Conservation (phyloP, 2,797 vertebrate species). For the Myotis planiceps region DNA sequence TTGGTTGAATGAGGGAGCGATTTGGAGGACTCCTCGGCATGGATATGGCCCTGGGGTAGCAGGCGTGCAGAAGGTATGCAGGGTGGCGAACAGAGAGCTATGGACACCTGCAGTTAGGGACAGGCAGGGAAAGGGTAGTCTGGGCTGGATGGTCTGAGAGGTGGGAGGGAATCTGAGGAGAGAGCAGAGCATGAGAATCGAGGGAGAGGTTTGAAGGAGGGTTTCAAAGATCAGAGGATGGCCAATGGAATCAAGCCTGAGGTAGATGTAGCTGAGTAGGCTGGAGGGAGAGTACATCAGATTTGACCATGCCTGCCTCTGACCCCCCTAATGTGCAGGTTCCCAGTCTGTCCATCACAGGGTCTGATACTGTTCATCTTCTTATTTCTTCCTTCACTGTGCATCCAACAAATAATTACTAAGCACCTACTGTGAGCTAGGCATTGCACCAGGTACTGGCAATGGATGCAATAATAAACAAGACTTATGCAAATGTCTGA, state of each 20-base stretch:
- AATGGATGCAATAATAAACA: not conserved
- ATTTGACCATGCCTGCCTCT: accelerated
- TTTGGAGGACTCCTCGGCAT: not conserved
- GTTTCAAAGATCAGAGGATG: not conserved
- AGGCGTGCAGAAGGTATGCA: not conserved
- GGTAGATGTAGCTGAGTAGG: accelerated
- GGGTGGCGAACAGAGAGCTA: not conserved
- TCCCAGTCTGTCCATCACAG: not conserved
- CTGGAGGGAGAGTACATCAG: not conserved
- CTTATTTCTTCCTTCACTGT: not conserved
- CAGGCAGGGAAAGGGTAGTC: not conserved
- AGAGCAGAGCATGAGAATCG: not conserved
- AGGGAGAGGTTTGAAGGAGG: not conserved
- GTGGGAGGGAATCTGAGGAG: not conserved
- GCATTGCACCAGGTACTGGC: not conserved
- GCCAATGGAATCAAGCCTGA: accelerated
- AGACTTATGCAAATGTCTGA: not conserved
- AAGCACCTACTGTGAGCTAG: not conserved
- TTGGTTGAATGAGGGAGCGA: not conserved
- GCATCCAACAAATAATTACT: not conserved
- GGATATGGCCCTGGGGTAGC: not conserved
- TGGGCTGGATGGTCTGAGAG: not conserved
- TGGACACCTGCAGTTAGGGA: not conserved
- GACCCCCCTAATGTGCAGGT: not conserved
- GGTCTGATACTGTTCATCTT: not conserved